Evolutionary conservation across 2,888 invertebrate species (phyloP).

Genomic region (Teinopalpus imperialis): DNA sequence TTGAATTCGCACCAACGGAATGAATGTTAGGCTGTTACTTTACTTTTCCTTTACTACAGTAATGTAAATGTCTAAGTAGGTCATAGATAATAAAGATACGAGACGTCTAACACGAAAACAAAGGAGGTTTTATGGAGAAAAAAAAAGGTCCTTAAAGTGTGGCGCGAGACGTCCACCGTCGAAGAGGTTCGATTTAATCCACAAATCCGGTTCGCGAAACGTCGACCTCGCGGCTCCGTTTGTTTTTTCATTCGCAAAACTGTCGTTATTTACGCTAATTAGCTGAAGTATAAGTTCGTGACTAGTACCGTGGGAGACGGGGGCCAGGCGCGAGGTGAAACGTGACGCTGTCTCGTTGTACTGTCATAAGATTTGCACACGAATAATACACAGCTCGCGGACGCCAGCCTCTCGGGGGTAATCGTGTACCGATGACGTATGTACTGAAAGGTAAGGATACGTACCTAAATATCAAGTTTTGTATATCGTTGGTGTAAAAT

Average conservation of each 20-base stretch:
- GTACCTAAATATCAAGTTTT: neutral
- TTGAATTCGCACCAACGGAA: too few relatives aligned
- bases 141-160: slow-evolving; percentile 59
- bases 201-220: slow-evolving; percentile 65
- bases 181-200: slow-evolving; percentile 45
- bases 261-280: slow-evolving; percentile 80
- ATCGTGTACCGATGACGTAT: slow-evolving; percentile 12
- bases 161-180: slow-evolving; percentile 48
- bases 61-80: too few relatives aligned
- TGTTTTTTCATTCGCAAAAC: slow-evolving; percentile 71
- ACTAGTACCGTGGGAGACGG: slow-evolving; percentile 69
- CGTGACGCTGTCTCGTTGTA: slow-evolving; percentile 48
- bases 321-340: slow-evolving; percentile 41
- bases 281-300: slow-evolving; percentile 81
- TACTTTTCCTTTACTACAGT: too few relatives aligned
- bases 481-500: too few relatives aligned
- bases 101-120: slow-evolving; percentile 1
- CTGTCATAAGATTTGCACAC: slow-evolving; percentile 42
- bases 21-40: too few relatives aligned
- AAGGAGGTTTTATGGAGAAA: slow-evolving; percentile 28
- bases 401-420: slow-evolving; percentile 16
- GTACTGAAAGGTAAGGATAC: slow-evolving; percentile 5
- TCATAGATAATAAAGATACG: too few relatives aligned
- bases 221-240: slow-evolving; percentile 55
- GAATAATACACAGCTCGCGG: slow-evolving; percentile 20